Evolutionary conservation across 2,113 vertebrate species (phyloP).

Genomic region (Toxostoma redivivum): DNA sequence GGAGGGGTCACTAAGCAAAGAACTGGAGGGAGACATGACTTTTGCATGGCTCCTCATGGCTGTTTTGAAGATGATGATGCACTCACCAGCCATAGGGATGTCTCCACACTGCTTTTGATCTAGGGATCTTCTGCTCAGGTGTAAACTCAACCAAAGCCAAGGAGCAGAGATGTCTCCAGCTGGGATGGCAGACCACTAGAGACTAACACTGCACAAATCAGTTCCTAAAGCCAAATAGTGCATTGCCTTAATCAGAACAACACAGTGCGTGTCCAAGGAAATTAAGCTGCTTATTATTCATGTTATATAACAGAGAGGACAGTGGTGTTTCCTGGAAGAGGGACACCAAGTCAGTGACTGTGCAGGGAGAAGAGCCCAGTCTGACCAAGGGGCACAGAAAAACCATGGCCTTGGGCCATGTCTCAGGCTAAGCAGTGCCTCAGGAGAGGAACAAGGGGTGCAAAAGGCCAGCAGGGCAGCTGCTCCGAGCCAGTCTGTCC

Average conservation of each 20-base stretch:
- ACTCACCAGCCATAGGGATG: background rate
- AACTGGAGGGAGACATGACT: background rate
- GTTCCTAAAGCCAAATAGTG: background rate
- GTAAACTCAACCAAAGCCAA: background rate
- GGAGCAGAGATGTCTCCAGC: background rate
- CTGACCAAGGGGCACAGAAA: background rate
- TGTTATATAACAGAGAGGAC: background rate
- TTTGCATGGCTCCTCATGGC: background rate
- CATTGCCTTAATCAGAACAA: background rate
- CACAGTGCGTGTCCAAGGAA: background rate
- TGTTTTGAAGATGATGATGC: background rate
- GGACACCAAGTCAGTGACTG: background rate
- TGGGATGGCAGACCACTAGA: background rate
- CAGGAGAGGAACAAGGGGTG: background rate
- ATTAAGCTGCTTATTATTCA: background rate
- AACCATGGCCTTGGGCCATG: accelerated
- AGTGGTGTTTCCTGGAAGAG: background rate
- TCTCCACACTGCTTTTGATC: background rate
- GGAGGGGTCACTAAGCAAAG: background rate
- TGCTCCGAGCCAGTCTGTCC: background rate
- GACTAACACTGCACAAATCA: background rate
- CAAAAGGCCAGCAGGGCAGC: background rate
- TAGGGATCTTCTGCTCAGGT: background rate
- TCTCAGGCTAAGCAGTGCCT: background rate
- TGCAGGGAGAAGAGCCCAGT: background rate